Percentiles rank a stretch among this genome's conserved stretches.
These are phyloP conservation scores for Vicugna pacos DNA, from an alignment of 2,113 vertebrate genomes.

Conservation along the genomic window DNA sequence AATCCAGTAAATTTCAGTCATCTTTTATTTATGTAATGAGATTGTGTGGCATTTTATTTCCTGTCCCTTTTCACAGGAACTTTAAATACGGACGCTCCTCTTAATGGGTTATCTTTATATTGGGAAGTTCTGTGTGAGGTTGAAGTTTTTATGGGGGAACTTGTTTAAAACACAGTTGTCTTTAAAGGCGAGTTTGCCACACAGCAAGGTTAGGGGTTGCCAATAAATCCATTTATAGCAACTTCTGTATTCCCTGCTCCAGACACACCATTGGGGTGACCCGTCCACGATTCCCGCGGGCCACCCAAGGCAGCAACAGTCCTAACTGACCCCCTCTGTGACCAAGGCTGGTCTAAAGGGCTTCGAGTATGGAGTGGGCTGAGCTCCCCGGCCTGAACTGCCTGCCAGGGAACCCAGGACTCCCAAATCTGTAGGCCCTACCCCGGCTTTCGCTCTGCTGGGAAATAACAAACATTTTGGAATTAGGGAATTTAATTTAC, in stretches of 20 bases:
- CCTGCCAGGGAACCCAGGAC: not conserved
- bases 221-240: conserved; percentile 76
- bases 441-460: not conserved
- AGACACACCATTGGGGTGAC: not conserved
- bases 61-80: conserved; percentile 32
- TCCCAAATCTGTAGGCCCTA: not conserved
- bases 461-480: conserved; percentile 69
- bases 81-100: conserved; percentile 51
- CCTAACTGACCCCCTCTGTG: not conserved
- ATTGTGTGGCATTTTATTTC: conserved; percentile 43
- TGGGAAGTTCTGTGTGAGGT: conserved; percentile 64
- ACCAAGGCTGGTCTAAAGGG: not conserved
- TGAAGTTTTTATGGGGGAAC: conserved; percentile 78
- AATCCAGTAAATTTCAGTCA: conserved; percentile 51
- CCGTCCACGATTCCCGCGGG: not conserved
- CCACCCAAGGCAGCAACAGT: not conserved
- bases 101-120: conserved; percentile 59
- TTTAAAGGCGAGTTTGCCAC: conserved; percentile 71
- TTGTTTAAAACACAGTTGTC: conserved; percentile 75
- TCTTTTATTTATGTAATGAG: conserved; percentile 62
- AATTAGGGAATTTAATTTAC: conserved; percentile 59
- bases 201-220: conserved; percentile 78
- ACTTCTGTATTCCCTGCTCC: conserved; percentile 71
- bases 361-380: not conserved
- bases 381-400: not conserved